Evolutionary conservation across 2,888 invertebrate species (phyloP).

Genomic region (Aphidius colemani): DNA sequence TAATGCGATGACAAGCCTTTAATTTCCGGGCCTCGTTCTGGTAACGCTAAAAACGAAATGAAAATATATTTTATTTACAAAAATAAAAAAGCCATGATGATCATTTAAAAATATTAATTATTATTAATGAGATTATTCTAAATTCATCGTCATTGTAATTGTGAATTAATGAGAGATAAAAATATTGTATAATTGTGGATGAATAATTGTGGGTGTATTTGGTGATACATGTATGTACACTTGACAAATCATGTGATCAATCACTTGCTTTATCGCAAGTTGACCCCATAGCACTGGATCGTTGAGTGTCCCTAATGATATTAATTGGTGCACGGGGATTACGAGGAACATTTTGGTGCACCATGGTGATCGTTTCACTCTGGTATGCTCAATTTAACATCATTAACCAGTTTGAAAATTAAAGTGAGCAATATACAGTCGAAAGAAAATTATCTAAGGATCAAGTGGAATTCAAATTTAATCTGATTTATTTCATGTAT

Average conservation of each 20-base stretch:
- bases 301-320: conserved; percentile 39
- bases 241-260: conserved; percentile 25
- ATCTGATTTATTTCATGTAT: too few relatives aligned
- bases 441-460: too few relatives aligned
- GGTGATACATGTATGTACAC: background rate
- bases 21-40: conserved; percentile 60
- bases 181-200: conserved; percentile 31
- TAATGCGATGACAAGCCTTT: conserved; percentile 59
- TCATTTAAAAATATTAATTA: background rate
- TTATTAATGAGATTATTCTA: background rate
- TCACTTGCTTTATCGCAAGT: conserved; percentile 34
- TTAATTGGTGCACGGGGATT: conserved; percentile 45
- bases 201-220: conserved; percentile 16
- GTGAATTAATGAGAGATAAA: background rate
- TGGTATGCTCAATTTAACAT: conserved; percentile 44
- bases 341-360: conserved; percentile 42
- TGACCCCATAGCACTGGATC: conserved; percentile 13
- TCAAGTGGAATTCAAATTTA: too few relatives aligned
- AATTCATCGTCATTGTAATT: background rate
- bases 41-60: conserved; percentile 52
- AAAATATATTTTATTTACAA: conserved; percentile 28
- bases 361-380: conserved; percentile 22
- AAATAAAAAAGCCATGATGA: conserved; percentile 25
- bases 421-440: background rate
- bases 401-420: conserved; percentile 34